phyloP scores from a whole-genome alignment of 2,113 vertebrate species.

The Chamaea fasciata region DNA sequence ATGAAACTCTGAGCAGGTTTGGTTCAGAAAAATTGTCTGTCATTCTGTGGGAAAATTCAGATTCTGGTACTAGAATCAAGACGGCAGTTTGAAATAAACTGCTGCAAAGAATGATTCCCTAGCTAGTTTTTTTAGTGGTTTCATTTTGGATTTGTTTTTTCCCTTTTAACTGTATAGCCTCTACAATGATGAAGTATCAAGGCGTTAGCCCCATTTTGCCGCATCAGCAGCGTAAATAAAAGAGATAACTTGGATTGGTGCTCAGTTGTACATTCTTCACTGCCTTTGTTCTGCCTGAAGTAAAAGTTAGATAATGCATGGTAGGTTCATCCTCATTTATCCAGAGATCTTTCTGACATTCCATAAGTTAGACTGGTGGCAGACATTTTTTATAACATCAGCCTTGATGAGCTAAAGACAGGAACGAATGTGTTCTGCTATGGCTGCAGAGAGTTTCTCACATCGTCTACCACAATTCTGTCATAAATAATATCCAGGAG shows the following conservation, averaged over 20 bases:
- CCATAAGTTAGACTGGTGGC: not conserved
- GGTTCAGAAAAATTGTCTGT: not conserved
- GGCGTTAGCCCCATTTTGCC: not conserved
- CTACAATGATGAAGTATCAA: not conserved
- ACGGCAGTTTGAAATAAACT: not conserved
- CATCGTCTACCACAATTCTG: not conserved
- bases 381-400: not conserved
- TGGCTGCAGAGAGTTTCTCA: not conserved
- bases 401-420: not conserved
- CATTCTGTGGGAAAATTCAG: not conserved
- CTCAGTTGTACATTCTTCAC: not conserved
- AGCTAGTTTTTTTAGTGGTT: not conserved
- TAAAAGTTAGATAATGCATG: not conserved
- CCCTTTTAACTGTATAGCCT: not conserved
- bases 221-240: not conserved
- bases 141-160: not conserved
- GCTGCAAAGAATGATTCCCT: not conserved
- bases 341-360: not conserved
- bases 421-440: rapidly evolving
- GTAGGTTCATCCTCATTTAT: not conserved
- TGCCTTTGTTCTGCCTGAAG: not conserved
- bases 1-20: not conserved
- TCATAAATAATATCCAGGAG: not conserved
- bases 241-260: not conserved
- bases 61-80: not conserved